A percentile compares a stretch with the other conserved stretches of the same genome.
Conservation (phyloP, 2,113 vertebrate species). For the Uria lomvia region DNA sequence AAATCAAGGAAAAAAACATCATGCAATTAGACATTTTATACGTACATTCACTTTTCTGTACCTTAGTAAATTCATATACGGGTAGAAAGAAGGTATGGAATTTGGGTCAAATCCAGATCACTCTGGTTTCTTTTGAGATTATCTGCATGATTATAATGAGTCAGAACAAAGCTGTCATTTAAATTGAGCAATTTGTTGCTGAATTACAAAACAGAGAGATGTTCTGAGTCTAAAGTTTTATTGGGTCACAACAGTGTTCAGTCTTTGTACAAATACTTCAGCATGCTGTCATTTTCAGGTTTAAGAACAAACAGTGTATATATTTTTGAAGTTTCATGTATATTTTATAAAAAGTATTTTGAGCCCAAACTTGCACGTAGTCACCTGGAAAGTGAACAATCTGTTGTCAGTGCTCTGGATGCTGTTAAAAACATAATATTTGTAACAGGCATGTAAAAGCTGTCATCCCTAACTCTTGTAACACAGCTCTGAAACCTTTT, state of each 20-base stretch:
- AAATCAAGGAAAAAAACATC: not conserved
- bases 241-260: not conserved
- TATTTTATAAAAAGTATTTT: not conserved
- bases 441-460: not conserved
- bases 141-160: constrained; percentile 5
- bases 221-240: not conserved
- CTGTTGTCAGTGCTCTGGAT: not conserved
- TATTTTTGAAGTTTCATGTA: not conserved
- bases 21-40: not conserved
- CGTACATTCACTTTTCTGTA: not conserved
- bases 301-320: not conserved
- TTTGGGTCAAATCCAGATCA: constrained; percentile 6
- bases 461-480: not conserved
- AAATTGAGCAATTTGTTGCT: not conserved
- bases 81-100: not conserved
- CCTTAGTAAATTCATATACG: not conserved
- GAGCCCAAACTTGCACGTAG: not conserved
- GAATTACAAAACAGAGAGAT: constrained; percentile 1
- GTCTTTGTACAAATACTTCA: not conserved
- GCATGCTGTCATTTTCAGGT: not conserved
- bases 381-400: not conserved
- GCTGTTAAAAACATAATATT: not conserved
- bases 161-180: constrained; percentile 24
- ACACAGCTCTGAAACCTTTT: not conserved
- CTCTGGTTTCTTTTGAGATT: constrained; percentile 21